These are phyloP conservation scores for Plagodis dolabraria DNA, from an alignment of 2,888 invertebrate species.

Conservation along the genomic window DNA sequence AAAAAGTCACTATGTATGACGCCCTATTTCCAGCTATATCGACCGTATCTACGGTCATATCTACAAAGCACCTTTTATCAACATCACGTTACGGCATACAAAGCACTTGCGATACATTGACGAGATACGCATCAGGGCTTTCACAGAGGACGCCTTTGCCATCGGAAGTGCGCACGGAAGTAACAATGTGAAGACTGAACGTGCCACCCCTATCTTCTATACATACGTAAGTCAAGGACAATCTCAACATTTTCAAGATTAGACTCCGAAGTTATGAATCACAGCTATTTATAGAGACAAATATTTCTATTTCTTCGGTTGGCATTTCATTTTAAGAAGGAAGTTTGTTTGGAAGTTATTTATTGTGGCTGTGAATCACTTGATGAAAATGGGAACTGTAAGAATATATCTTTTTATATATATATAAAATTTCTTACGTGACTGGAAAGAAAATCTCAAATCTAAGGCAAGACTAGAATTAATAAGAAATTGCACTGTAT, in stretches of 20 bases:
- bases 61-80: slow-evolving; percentile 28
- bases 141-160: slow-evolving; percentile 33
- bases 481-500: too few species aligned
- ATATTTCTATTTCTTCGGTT: slow-evolving; percentile 21
- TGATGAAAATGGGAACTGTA: too few species aligned
- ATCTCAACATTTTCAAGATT: slow-evolving; percentile 29
- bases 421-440: too few species aligned
- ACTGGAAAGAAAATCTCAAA: too few species aligned
- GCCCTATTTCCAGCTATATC: too few species aligned
- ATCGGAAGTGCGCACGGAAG: slow-evolving; percentile 57
- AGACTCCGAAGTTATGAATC: slow-evolving; percentile 20
- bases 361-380: not conserved
- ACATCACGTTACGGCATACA: slow-evolving; percentile 28
- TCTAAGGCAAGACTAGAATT: too few species aligned
- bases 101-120: slow-evolving; percentile 30
- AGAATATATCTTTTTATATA: too few species aligned
- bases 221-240: slow-evolving; percentile 36
- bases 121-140: slow-evolving; percentile 33
- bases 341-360: slow-evolving; percentile 12
- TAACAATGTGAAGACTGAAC: slow-evolving; percentile 38
- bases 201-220: slow-evolving; percentile 35
- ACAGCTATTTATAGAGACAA: slow-evolving; percentile 19
- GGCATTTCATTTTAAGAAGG: slow-evolving; percentile 8
- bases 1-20: too few species aligned
- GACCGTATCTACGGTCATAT: slow-evolving; percentile 4